These are phyloP conservation scores for Leucophenga maculata DNA, from an alignment of 2,888 invertebrate genomes.

Conservation along the genomic window DNA sequence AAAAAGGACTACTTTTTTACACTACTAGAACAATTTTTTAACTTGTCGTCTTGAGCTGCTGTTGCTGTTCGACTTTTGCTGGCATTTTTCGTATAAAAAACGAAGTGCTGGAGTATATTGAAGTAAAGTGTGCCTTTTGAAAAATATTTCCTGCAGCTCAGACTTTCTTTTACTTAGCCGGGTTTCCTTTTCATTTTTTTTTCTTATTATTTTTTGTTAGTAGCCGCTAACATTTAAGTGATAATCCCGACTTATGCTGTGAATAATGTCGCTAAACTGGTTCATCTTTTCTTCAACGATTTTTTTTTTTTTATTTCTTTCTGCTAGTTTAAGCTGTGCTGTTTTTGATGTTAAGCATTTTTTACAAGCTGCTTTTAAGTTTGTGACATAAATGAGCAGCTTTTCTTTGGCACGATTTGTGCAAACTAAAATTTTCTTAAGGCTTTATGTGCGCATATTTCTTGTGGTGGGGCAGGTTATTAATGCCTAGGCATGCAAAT, in stretches of 20 bases:
- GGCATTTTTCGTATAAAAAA: neutral
- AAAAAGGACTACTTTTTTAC: no score
- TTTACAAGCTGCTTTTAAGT: constrained; percentile 16
- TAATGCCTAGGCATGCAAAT: no score
- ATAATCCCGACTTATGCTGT: constrained; percentile 63
- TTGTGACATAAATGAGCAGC: constrained; percentile 21
- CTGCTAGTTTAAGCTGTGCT: constrained; percentile 11
- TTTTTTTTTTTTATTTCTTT: neutral
- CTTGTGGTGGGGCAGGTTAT: no score
- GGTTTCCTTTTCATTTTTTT: constrained; percentile 8
- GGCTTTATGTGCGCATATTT: no score
- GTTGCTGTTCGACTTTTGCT: constrained; percentile 33
- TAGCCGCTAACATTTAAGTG: constrained; percentile 48
- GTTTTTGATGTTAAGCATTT: constrained; percentile 17
- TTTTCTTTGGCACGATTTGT: neutral
- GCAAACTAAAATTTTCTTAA: no score
- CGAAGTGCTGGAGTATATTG: neutral
- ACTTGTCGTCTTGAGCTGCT: neutral
- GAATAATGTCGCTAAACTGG: constrained; percentile 60
- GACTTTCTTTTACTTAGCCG: constrained; percentile 11
- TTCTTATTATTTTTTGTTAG: constrained; percentile 30
- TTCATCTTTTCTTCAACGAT: constrained; percentile 27
- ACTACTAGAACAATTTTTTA: neutral
- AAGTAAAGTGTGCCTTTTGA: constrained; percentile 18
- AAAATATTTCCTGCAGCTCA: constrained; percentile 30